Percentiles rank a stretch among this genome's conserved stretches.
Conservation (phyloP, 2,113 vertebrate genomes). For the Rutilus rutilus region DNA sequence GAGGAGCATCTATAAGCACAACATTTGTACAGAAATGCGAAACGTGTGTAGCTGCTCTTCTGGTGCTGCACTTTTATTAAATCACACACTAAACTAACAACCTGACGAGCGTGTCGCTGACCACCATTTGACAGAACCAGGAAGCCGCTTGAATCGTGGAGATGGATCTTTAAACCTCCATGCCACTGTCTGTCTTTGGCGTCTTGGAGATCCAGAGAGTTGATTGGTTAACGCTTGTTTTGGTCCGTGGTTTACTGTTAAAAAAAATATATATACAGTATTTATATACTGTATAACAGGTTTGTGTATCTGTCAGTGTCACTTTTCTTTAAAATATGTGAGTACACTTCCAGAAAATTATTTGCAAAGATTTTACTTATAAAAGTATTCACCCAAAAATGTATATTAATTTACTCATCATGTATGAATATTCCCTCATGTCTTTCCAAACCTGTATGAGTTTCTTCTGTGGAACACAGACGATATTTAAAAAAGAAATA, state of each 20-base stretch:
- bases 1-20: not conserved
- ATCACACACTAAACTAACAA: constrained; percentile 28
- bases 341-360: too few relatives aligned
- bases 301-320: too few relatives aligned
- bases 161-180: constrained; percentile 82
- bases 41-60: not conserved
- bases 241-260: constrained; percentile 84
- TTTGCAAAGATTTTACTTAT: too few relatives aligned
- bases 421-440: too few relatives aligned
- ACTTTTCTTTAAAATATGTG: too few relatives aligned
- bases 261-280: not conserved
- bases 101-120: not conserved
- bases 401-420: too few relatives aligned
- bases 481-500: too few relatives aligned
- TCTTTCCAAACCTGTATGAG: too few relatives aligned
- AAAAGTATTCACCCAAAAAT: too few relatives aligned
- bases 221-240: constrained; percentile 84
- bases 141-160: not conserved
- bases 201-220: constrained; percentile 93
- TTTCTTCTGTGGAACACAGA: too few relatives aligned
- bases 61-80: not conserved
- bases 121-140: too few relatives aligned
- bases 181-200: constrained; percentile 82
- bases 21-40: constrained; percentile 20
- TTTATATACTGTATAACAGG: too few relatives aligned